Conservation (phyloP, 1,140 invertebrate species). For the Nylanderia fulva region DNA sequence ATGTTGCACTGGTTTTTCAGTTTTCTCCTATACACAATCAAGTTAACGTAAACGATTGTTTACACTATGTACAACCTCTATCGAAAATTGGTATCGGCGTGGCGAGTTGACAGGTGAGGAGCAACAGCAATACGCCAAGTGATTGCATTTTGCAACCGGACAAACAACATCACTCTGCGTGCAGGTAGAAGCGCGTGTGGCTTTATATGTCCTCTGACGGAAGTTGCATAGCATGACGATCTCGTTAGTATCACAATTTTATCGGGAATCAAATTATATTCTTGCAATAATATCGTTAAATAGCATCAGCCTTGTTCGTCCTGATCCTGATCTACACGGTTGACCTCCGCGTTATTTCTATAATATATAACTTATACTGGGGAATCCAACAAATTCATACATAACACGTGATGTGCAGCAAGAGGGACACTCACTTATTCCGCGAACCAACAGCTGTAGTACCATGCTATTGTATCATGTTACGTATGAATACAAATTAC, state of each 20-base stretch:
- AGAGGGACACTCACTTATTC: constrained; percentile 21
- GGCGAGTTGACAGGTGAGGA: constrained; percentile 39
- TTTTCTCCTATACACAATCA: not conserved
- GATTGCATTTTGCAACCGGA: constrained; percentile 58
- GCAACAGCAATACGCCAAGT: constrained; percentile 29
- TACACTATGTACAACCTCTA: constrained; percentile 38
- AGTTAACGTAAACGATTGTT: not conserved
- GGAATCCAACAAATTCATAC: not conserved
- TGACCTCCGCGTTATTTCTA: not conserved
- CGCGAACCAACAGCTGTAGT: not conserved
- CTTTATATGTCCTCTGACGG: constrained; percentile 68
- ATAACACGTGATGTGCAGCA: not conserved
- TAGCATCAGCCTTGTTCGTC: constrained; percentile 47
- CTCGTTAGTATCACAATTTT: constrained; percentile 70
- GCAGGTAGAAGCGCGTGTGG: constrained; percentile 12
- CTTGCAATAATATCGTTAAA: constrained; percentile 43
- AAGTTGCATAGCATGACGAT: constrained; percentile 60
- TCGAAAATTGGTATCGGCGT: constrained; percentile 23
- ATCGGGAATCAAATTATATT: constrained; percentile 68
- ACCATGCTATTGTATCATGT: constrained; percentile 34
- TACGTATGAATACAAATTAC: constrained; percentile 56
- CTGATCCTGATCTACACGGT: constrained; percentile 31
- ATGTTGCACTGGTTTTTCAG: not conserved
- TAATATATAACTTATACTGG: constrained; percentile 11
- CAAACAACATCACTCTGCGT: constrained; percentile 40